Base-by-base conservation (phyloP, 2,888 invertebrate species). In the Syritta pipiens region DNA sequence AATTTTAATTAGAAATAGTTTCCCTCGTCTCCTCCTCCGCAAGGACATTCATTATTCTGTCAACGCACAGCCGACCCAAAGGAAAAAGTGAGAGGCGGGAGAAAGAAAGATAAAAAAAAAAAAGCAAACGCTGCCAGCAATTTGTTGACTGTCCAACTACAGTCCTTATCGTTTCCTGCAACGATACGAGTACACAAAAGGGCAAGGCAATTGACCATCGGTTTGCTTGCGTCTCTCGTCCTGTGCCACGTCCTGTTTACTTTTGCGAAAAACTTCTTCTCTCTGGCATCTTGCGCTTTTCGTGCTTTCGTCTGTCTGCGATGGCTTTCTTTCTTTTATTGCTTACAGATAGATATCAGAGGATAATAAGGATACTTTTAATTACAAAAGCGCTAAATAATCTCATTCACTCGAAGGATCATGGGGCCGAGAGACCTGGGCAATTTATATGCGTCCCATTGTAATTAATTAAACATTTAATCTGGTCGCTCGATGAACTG, bases 301-400 rank as follows among this genome's bases (percentile, higher is more conserved):
- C 14, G 20, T 17, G 42, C 17, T 7, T 37, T 14, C 37, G 37
- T 37, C 37, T 37, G 37, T 37, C 4, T 14, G 37, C 17, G 37
- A 7, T 37, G 17, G 12, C 28, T 20, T 51, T 40, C 12, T 20
- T 48, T 26, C 57, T 24, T 72, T 53, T 59, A 72, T 79, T 74
- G 60, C 74, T 74, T 49, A 22, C 79, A 55, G 79, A 79, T 79
- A 79, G 57, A 68, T 57, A 79, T 74, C 79, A 68, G n/a, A 37
- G 79, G 77, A 79, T 74, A 79, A 79, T 79, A 79, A 79, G 74
- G 79, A 79, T 79, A 68, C 79, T 79, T 79, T 79, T 79, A 79
- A 79, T 79, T 79, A 79, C 74, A 79, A 79, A 74, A 74, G 74
- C 74, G 67, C 62, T 74, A 62, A 79, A 74, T 77, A 77, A 77